Evolutionary conservation across 2,113 vertebrate genomes (phyloP).

Genomic region (Carassius gibelio): DNA sequence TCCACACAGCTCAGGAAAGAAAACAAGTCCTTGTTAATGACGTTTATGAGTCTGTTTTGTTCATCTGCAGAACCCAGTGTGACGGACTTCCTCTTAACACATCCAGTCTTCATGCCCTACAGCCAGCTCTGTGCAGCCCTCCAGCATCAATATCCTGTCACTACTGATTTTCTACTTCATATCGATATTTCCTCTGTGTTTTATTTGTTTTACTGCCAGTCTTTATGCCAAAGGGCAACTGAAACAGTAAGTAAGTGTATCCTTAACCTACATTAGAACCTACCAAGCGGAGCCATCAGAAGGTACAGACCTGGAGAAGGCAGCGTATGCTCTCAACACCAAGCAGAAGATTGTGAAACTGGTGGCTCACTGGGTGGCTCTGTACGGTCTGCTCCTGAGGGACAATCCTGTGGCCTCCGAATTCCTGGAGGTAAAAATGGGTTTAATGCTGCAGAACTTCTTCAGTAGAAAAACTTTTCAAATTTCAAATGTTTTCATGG

Average conservation of each 20-base stretch:
- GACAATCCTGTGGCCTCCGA: constrained; percentile 78
- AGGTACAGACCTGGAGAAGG: constrained; percentile 85
- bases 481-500: no score
- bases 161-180: not conserved
- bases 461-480: not conserved
- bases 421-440: constrained; percentile 85
- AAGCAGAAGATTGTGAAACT: constrained; percentile 88
- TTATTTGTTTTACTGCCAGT: not conserved
- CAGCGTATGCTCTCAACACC: constrained; percentile 79
- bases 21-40: constrained; percentile 28
- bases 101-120: constrained; percentile 91
- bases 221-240: not conserved
- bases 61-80: constrained; percentile 81
- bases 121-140: constrained; percentile 85
- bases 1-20: not conserved
- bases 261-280: constrained; percentile 81
- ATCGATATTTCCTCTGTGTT: not conserved
- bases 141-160: constrained; percentile 90
- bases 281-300: constrained; percentile 83
- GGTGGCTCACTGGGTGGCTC: constrained; percentile 87
- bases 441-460: not conserved
- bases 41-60: constrained; percentile 39
- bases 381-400: constrained; percentile 82
- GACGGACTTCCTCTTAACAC: constrained; percentile 89
- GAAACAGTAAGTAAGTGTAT: not conserved